Percentiles rank a stretch among this genome's conserved stretches.
These are phyloP conservation scores for Arnoldichthys spilopterus DNA, from an alignment of 2,797 vertebrate species.

Conservation along the genomic window DNA sequence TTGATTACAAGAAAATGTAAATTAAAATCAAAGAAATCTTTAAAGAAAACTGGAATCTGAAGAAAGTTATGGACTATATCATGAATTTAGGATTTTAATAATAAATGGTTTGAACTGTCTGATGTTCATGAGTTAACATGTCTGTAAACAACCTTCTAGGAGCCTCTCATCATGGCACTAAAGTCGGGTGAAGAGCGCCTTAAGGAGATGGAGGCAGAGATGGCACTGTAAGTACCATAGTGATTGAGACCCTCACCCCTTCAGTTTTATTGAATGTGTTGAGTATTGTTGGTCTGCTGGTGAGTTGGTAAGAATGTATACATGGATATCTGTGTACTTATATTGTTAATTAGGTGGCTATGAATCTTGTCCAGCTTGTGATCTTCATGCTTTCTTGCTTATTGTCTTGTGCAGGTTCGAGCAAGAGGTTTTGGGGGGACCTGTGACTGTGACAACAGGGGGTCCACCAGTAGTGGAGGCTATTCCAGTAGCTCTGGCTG, in stretches of 20 bases:
- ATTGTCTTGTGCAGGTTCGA: slow-evolving; percentile 79
- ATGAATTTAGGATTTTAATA: too few relatives aligned
- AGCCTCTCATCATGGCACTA: slow-evolving; percentile 71
- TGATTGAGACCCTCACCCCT: background rate
- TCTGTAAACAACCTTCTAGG: slow-evolving; percentile 14
- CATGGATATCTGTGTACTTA: background rate
- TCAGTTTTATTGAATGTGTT: background rate
- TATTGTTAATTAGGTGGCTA: background rate
- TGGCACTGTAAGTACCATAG: slow-evolving; percentile 88
- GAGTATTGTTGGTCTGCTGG: too few relatives aligned
- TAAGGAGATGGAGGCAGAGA: slow-evolving; percentile 95
- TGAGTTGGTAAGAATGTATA: background rate
- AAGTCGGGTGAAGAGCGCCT: slow-evolving; percentile 89
- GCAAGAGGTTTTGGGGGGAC: slow-evolving; percentile 90
- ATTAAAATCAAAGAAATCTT: too few relatives aligned
- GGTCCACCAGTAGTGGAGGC: slow-evolving; percentile 73
- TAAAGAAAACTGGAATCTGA: too few relatives aligned
- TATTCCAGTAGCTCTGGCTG: slow-evolving; percentile 76
- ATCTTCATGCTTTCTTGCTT: background rate
- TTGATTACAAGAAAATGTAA: too few relatives aligned
- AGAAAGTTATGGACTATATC: too few relatives aligned
- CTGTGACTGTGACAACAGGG: slow-evolving; percentile 71
- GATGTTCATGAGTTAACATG: background rate
- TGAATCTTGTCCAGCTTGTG: background rate
- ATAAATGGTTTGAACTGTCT: background rate